These are phyloP conservation scores for Anthrax anthrax DNA, from an alignment of 2,888 invertebrate species.

Conservation along the genomic window DNA sequence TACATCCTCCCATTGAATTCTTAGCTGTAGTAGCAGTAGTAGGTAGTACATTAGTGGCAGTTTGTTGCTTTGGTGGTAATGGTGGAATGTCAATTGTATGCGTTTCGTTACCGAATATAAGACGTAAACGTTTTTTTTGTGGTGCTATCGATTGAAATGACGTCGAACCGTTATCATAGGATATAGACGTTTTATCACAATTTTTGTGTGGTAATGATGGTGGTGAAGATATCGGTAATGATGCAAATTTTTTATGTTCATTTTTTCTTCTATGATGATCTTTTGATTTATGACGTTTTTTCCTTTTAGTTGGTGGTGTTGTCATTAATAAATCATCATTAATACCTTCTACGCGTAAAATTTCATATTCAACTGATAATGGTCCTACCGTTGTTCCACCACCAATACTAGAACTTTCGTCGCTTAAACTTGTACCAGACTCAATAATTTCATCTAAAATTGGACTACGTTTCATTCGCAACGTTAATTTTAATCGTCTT, in stretches of 20 bases:
- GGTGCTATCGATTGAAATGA: slow-evolving; percentile 15
- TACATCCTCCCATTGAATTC: neutral
- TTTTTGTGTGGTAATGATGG: slow-evolving; percentile 7
- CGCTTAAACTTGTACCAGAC: slow-evolving; percentile 54
- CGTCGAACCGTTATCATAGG: slow-evolving; percentile 33
- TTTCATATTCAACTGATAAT: slow-evolving; percentile 65
- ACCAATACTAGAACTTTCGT: slow-evolving; percentile 34
- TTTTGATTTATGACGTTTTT: slow-evolving; percentile 47
- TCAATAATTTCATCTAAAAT: slow-evolving; percentile 73
- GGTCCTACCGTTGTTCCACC: slow-evolving; percentile 14
- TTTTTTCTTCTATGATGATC: slow-evolving; percentile 21
- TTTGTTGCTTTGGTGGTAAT: slow-evolving; percentile 3
- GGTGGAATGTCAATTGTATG: slow-evolving; percentile 73
- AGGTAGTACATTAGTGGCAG: neutral
- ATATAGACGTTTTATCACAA: slow-evolving; percentile 8
- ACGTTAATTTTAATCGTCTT: slow-evolving; percentile 54
- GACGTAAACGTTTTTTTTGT: slow-evolving; percentile 68
- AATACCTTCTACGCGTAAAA: slow-evolving; percentile 66
- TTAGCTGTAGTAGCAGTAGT: neutral
- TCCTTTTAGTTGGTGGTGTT: slow-evolving; percentile 27
- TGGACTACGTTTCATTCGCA: slow-evolving; percentile 77
- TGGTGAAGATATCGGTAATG: slow-evolving; percentile 2
- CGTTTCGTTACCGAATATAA: slow-evolving; percentile 80
- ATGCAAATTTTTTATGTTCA: neutral
- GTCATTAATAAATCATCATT: slow-evolving; percentile 15